Evolutionary conservation across 2,113 vertebrate genomes (phyloP).

Genomic region (human): GRCh38 chr3:10547001-10547500

Average conservation of each 20-base stretch:
- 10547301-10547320: neutral
- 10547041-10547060: neutral
- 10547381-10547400: neutral
- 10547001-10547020: constrained; percentile 15
- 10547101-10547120: neutral
- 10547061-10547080: neutral
- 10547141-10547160: accelerated
- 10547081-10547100: neutral
- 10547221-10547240: too few relatives aligned
- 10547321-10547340: neutral
- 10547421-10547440: neutral
- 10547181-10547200: neutral
- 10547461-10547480: neutral
- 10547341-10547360: neutral
- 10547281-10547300: neutral
- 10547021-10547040: neutral
- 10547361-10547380: neutral
- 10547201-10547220: neutral
- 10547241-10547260: neutral
- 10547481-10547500: neutral
- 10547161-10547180: neutral
- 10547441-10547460: neutral
- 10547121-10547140: neutral
- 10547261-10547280: neutral
- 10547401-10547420: neutral